Base-by-base conservation (phyloP, 2,888 invertebrate species). In the Caradrina clavipalpis region DNA sequence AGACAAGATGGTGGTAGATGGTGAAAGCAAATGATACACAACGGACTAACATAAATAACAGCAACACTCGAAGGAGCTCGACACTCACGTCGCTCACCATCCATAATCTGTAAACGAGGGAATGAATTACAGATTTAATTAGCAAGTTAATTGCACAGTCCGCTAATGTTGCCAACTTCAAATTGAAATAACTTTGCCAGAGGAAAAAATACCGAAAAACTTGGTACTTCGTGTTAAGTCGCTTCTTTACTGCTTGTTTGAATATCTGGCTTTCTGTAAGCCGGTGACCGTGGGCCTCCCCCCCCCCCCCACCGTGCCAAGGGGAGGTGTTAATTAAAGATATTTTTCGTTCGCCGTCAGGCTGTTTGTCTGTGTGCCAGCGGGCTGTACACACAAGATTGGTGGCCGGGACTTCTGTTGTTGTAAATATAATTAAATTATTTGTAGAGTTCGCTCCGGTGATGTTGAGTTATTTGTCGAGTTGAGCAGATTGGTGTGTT, bases 91-190 rank as follows among this genome's bases (percentile, higher is more conserved):
- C 49, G 61, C 63, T 63, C 56, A 58, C 17, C 60, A 62, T 65
- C 60, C 62, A 66, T 74, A 75, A 81, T 73, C 58, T 63, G 72
- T 72, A 70, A 84, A 82, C 73, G 61, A 76, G 73, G 67, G 70
- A 81, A 83, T 73, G 73, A 80, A 83, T 81, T 69, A 78, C 76
- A 68, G 73, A 81, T 84, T 80, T 81, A 82, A 84, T 84, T 84
- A 82, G 66, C 72, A 78, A 83, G 74, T 83, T 80, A 80, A 84
- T 81, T 72, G 83, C 72, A 72, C 60, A 55, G 58, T 56, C 45
- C 55, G 72, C 77, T 77, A 82, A 84, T 82, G 84, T 76, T 82
- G 77, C 77, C 57, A 84, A 84, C 80, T 84, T 83, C 54, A 76
- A 81, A 83, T 81, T 83, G 73, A 83, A 84, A 83, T 78, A 83